Conservation (phyloP, 2,888 invertebrate species). For the Hypomecis atomaria region DNA sequence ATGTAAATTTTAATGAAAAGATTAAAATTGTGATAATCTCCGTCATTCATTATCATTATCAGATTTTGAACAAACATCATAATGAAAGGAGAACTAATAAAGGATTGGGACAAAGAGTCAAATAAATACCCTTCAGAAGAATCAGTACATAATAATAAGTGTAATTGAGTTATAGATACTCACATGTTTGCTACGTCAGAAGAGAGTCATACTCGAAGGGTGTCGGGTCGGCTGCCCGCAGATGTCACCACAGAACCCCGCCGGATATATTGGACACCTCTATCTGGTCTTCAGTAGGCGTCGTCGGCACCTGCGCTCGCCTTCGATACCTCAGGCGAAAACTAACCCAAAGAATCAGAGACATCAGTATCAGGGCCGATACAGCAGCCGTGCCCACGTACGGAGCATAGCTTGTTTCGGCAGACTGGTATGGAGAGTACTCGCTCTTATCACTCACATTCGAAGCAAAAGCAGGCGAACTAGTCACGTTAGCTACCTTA, state of each 20-base stretch:
- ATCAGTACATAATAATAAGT: background rate
- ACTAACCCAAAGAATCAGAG: constrained; percentile 82
- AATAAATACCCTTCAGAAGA: background rate
- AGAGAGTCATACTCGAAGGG: constrained; percentile 85
- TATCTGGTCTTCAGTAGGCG: constrained; percentile 78
- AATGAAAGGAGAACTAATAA: too few relatives aligned
- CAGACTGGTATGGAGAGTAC: constrained; percentile 70
- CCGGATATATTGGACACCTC: constrained; percentile 87
- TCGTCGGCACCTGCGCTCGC: constrained; percentile 61
- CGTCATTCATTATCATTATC: too few relatives aligned
- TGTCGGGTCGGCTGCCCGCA: constrained; percentile 83
- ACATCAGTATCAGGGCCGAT: constrained; percentile 81
- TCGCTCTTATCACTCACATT: constrained; percentile 68
- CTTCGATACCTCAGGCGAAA: constrained; percentile 72
- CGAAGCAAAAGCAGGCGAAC: constrained; percentile 52
- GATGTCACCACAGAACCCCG: constrained; percentile 89
- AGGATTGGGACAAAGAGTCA: too few relatives aligned
- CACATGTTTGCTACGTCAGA: constrained; percentile 81
- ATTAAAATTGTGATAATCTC: too few relatives aligned
- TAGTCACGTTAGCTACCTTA: constrained; percentile 52
- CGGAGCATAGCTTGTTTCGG: constrained; percentile 65
- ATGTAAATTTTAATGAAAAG: background rate
- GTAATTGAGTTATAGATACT: constrained; percentile 53
- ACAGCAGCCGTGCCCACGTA: constrained; percentile 85
- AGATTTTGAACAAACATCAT: too few relatives aligned